Base-by-base conservation (phyloP, 2,113 vertebrate species). In the Brachypodius melanocephalos region DNA sequence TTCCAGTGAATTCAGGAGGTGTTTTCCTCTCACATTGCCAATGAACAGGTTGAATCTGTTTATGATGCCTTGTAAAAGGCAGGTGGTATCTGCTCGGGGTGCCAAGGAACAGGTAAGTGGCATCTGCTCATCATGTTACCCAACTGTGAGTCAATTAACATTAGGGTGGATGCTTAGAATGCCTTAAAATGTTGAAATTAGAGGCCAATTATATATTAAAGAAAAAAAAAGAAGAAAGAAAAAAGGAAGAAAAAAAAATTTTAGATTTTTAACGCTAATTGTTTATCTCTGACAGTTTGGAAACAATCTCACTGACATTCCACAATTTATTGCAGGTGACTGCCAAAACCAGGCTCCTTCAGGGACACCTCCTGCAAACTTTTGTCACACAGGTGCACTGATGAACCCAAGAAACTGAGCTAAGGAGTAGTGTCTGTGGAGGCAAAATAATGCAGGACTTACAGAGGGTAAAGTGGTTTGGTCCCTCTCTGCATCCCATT, bases 51-150 rank as follows among this genome's bases (percentile, higher is more conserved):
- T 94, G 88, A 88, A 71, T 74, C 83, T 80, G 82, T 67, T 89
- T 62, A 69, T 73, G 89, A 52, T 45, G 52, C 51, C 62, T 69
- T 36, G 29, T 59, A 92, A 59, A 90, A 92, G 61, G 85, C 82
- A 90, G 55, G 59, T 80, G 75, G 38, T 62, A 80, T 62, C 74
- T 73, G 34, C 55, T 90, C 0, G 0, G 36, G 18, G 16, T 86
- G 82, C 85, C 85, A 94, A 65, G 54, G 67, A 91, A 57, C 45
- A 88, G 71, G 82, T 95, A 94, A 90, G 67, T 74, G 75, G 46
- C 78, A 83, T 85, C 59, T 90, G 85, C 58, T 95, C 74, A 68
- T 95, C 66, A 48, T 65, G 12, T 17, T 34, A 45, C 66, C 12
- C 71, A 93, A 65, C 5, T 82, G 58, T 45, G 45, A 71, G 80